A percentile compares a stretch with the other conserved stretches of the same genome.
These are phyloP conservation scores for Nerophis lumbriciformis DNA, from an alignment of 2,113 vertebrate species.

Conservation along the genomic window DNA sequence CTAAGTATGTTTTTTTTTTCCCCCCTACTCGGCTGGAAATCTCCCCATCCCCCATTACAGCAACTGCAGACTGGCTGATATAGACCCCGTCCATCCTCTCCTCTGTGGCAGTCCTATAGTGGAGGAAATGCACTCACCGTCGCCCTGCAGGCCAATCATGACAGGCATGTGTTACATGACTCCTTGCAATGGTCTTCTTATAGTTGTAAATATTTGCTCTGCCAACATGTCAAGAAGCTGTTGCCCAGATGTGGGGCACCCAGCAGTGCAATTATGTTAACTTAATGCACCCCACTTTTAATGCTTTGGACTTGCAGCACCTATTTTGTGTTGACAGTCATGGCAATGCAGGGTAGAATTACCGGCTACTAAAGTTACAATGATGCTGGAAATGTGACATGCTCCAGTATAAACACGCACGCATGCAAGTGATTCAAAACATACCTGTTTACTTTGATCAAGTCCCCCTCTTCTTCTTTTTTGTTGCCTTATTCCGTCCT, in stretches of 20 bases:
- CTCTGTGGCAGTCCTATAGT: slow-evolving; percentile 33
- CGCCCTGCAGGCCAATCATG: slow-evolving; percentile 9
- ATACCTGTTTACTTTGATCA: not conserved
- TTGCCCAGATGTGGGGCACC: slow-evolving; percentile 62
- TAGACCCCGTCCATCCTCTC: slow-evolving; percentile 45
- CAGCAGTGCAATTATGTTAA: slow-evolving; percentile 2
- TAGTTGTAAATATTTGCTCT: slow-evolving; percentile 37
- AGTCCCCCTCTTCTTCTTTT: slow-evolving; percentile 55
- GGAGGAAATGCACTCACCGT: slow-evolving; percentile 45
- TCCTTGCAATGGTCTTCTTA: not conserved
- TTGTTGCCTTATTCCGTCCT: slow-evolving; percentile 59
- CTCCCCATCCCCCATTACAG: slow-evolving; percentile 65
- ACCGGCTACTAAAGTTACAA: slow-evolving; percentile 3
- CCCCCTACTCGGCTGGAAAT: slow-evolving; percentile 38
- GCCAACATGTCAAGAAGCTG: slow-evolving; percentile 41
- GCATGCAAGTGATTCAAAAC: not conserved
- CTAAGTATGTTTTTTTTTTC: slow-evolving; percentile 56
- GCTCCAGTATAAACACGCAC: slow-evolving; percentile 6
- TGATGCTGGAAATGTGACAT: slow-evolving; percentile 12
- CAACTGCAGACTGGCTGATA: slow-evolving; percentile 53
- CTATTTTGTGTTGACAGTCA: slow-evolving; percentile 23
- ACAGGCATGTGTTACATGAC: not conserved
- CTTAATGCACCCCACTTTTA: not conserved
- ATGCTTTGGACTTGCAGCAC: slow-evolving; percentile 3
- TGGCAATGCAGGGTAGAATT: slow-evolving; percentile 58